Evolutionary conservation across 2,888 invertebrate genomes (phyloP).

Genomic region (Apotomis turbidana): DNA sequence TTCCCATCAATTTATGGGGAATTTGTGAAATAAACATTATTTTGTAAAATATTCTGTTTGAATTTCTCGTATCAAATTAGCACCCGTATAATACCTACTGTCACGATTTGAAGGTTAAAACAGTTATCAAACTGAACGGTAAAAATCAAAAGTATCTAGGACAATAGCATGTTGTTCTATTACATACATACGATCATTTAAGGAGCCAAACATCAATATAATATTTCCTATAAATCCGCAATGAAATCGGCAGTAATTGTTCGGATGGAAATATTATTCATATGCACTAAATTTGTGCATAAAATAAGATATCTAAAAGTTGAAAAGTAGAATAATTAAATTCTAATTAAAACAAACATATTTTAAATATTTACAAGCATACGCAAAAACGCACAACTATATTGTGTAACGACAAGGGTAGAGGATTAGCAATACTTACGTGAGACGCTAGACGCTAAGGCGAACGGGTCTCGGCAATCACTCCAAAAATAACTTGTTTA

Average conservation of each 20-base stretch:
- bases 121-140: too few species aligned
- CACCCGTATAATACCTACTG: not conserved
- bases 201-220: too few species aligned
- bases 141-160: too few species aligned
- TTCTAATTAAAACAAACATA: too few species aligned
- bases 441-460: constrained; percentile 46
- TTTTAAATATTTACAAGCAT: too few species aligned
- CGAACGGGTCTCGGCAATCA: constrained; percentile 65
- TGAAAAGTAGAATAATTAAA: too few species aligned
- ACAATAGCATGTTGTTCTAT: too few species aligned
- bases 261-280: too few species aligned
- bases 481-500: constrained; percentile 70
- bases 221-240: too few species aligned
- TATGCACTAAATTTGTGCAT: too few species aligned
- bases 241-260: too few species aligned
- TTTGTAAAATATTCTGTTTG: constrained; percentile 43
- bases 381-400: not conserved
- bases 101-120: not conserved
- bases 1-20: constrained; percentile 60
- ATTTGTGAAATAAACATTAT: constrained; percentile 48
- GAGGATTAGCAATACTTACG: constrained; percentile 29
- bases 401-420: not conserved
- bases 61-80: constrained; percentile 2
- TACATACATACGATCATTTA: too few species aligned
- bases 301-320: not conserved